phyloP scores from a whole-genome alignment of 2,113 vertebrate genomes.

The Regulus satrapa region DNA sequence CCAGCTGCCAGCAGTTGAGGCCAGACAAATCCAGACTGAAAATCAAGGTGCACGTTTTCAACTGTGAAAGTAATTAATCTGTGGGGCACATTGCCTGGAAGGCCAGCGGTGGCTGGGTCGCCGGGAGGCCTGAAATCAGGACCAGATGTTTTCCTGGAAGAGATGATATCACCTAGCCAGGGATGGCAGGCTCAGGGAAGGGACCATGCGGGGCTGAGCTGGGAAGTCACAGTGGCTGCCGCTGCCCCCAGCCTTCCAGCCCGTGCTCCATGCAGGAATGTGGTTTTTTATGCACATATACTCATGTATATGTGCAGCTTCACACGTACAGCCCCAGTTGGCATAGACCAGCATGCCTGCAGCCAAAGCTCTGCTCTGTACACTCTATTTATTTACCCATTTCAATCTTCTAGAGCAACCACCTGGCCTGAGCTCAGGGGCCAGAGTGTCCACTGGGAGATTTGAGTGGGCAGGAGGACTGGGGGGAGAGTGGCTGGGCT shows the following conservation, averaged over 20 bases:
- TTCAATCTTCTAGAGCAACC: background rate
- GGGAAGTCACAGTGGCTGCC: background rate
- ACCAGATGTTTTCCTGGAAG: conserved; percentile 40
- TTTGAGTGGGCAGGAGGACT: background rate
- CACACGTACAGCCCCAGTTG: background rate
- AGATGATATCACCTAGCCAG: background rate
- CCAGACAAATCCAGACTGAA: conserved; percentile 30
- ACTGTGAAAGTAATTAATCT: conserved; percentile 60
- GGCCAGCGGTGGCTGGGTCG: rapidly evolving
- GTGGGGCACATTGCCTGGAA: background rate
- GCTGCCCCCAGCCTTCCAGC: background rate
- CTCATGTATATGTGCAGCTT: background rate
- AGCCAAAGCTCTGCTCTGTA: background rate
- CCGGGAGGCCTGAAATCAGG: background rate
- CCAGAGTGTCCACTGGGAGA: background rate
- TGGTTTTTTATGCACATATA: background rate
- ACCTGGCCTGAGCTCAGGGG: background rate
- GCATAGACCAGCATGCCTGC: background rate
- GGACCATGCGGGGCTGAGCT: rapidly evolving
- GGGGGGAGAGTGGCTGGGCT: background rate
- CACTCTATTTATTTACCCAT: background rate
- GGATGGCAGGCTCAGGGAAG: background rate
- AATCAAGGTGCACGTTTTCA: conserved; percentile 54
- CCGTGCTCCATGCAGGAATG: background rate
- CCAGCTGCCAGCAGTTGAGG: conserved; percentile 34